Evolutionary conservation across 2,113 vertebrate species (phyloP), one percentile per base, ranked within the genome.

Genomic region (Amphiprion percula): DNA sequence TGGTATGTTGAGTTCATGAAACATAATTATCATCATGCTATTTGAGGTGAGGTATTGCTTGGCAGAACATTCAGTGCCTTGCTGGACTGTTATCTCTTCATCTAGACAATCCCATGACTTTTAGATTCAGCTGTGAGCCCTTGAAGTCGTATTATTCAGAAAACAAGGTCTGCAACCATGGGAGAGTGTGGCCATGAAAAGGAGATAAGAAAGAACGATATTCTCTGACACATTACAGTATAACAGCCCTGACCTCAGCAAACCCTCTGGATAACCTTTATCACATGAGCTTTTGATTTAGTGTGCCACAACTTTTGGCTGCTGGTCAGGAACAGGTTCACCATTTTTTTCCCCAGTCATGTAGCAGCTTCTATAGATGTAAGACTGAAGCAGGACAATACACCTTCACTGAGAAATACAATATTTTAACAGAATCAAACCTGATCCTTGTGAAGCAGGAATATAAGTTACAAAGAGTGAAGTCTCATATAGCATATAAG

Each of bases 121-220:
- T 55, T 56, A 10, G 12, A 47, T 83, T 82, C 54, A 75, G 74
- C 84, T 77, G 70, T 23, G 10, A 83, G 79, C 64, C 5, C 70
- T 82, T 79, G 26, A 85, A 86, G 87, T 91, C 84, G 87, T 77
- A 88, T 90, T 84, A 88, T 83, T 68, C 26, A 58, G 72, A 82
- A 91, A 90, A 87, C 77, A 76, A 87, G 82, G 71, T 90, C 83
- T 87, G 77, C 30, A 54, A 81, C 60, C 79, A 88, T 85, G 79
- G 60, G 61, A 88, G 62, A 80, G 56, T 56, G 58, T 46, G 46
- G 26, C 53, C 55, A 37, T 52, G 53, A 8, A 46, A 8, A 37
- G 33, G 8, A 37, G 33, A 37, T 37, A 2, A 37, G 33, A 37
- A 37, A 7, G 53, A 62, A 63, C 37, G 53, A 73, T 49, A 26